Evolutionary conservation across 2,888 invertebrate species (phyloP).

Genomic region (Harmothoe impar): DNA sequence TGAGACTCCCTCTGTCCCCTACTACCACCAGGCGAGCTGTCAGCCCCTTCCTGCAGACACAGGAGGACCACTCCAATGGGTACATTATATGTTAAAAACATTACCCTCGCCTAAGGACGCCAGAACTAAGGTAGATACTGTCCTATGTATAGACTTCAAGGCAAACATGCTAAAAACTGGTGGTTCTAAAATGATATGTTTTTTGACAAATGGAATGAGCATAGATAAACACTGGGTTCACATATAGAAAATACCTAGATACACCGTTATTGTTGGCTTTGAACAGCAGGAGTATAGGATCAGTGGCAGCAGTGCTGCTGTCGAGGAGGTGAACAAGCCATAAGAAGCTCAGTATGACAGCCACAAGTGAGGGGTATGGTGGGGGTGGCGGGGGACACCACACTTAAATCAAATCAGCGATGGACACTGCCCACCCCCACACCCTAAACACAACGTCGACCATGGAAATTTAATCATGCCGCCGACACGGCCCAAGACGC

Average conservation of each 20-base stretch:
- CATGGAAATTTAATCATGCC: constrained; percentile 14
- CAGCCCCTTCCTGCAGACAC: background rate
- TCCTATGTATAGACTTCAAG: no score
- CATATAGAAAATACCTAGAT: no score
- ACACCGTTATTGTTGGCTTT: no score
- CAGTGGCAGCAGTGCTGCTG: no score
- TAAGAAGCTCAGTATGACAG: no score
- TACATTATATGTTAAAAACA: background rate
- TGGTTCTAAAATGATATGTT: no score
- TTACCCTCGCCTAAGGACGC: background rate
- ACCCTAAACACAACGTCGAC: background rate
- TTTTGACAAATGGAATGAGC: no score
- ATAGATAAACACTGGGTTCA: no score
- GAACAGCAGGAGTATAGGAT: no score
- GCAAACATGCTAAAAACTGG: no score
- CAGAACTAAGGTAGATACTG: background rate
- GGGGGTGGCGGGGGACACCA: background rate
- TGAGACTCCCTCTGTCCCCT: background rate
- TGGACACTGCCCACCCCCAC: background rate
- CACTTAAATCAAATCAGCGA: constrained; percentile 34
- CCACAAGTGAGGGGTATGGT: background rate
- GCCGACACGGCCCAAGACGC: background rate
- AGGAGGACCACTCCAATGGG: constrained; percentile 9
- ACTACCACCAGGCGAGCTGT: no score
- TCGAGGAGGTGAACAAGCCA: no score